Evolutionary conservation across 2,113 vertebrate genomes (phyloP), one percentile per base, ranked within the genome.

Genomic region (Ophiodon elongatus): DNA sequence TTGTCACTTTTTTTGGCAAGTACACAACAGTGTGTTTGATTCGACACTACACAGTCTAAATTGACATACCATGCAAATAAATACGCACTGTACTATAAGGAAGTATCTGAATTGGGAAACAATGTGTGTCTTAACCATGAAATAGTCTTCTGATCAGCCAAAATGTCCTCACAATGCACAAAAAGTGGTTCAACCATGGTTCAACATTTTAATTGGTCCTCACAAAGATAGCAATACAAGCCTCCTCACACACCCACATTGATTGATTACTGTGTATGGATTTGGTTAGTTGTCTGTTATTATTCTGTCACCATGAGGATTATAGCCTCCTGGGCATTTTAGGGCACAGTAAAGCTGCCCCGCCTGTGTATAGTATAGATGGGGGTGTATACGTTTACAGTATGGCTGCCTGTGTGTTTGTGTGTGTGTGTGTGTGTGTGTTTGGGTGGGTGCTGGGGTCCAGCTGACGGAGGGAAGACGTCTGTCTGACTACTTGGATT

Each of bases 401-500:
- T 70, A 72, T 33, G 64, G 68, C 66, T 72, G 37, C 15, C 7
- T 80, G 9, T 80, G 27, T 68, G 74, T 69, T 64, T 77, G 6
- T 80, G 27, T 68, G 74, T 64, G 69, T 77, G 6, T 79, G 41
- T 83, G 67, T 73, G 63, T 70, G 31, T 69, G 65, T 33, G 62
- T 85, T 54, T 80, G 67, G 69, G 76, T 82, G 85, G 65, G 52
- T 84, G 75, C 59, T 60, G 67, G 87, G 88, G 79, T 87, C 83
- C 73, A 84, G 63, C 62, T 85, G 75, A 91, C 80, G 74, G 73
- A 84, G 80, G 83, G 79, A 76, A 70, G 83, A 88, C 68, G 83
- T 78, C 77, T 82, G 69, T 70, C 77, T 88, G 83, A 80, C 74
- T 82, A 82, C 82, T 71, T 88, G 94, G 92, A 95, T 95, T 95